Evolutionary conservation across 2,113 vertebrate genomes (phyloP).

Genomic region (Struthio camelus): DNA sequence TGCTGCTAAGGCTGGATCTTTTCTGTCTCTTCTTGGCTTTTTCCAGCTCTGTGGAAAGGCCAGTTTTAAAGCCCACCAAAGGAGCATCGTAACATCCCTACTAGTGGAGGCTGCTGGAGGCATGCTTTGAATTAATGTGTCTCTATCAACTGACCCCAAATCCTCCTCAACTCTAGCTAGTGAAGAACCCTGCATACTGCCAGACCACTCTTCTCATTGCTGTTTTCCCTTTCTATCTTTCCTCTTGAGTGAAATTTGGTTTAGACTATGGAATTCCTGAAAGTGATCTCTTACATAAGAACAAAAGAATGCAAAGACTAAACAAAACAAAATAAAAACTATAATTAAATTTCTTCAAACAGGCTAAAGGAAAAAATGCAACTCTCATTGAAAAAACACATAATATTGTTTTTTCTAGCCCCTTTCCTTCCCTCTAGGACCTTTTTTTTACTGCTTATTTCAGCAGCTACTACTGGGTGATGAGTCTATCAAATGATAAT

Average conservation of each 20-base stretch:
- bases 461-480: background rate
- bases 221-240: background rate
- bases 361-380: background rate
- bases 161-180: background rate
- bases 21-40: background rate
- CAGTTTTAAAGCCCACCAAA: background rate
- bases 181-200: background rate
- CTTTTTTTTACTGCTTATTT: constrained; percentile 57
- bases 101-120: background rate
- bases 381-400: background rate
- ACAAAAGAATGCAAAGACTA: background rate
- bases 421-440: background rate
- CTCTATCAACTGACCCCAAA: background rate
- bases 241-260: background rate
- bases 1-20: background rate
- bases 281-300: background rate
- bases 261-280: background rate
- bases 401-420: background rate
- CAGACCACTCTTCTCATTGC: background rate
- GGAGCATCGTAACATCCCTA: background rate
- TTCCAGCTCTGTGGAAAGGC: background rate
- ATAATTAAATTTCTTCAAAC: background rate
- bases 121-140: background rate
- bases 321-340: background rate
- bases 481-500: constrained; percentile 64